These are phyloP conservation scores for Eupelmus urozonus DNA, from an alignment of 2,888 invertebrate species.

Conservation along the genomic window DNA sequence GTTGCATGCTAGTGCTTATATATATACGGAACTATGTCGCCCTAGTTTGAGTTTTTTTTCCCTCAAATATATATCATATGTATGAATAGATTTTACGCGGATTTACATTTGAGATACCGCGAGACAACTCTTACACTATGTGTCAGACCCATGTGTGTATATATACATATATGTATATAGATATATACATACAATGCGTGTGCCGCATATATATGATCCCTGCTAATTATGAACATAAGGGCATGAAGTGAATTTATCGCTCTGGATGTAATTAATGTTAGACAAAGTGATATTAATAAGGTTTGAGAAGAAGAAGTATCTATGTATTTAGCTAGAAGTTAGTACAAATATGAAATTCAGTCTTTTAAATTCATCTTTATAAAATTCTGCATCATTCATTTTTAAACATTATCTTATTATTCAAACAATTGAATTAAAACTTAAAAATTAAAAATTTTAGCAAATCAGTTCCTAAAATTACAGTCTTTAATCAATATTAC, in stretches of 20 bases:
- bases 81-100: slow-evolving; percentile 24
- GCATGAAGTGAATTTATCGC: slow-evolving; percentile 36
- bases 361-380: too few species aligned
- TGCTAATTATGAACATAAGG: slow-evolving; percentile 31
- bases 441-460: too few species aligned
- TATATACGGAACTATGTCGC: slow-evolving; percentile 47
- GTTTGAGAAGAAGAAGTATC: neutral
- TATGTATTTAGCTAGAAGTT: too few species aligned
- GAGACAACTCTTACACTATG: neutral
- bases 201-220: neutral
- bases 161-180: slow-evolving; percentile 1
- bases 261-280: slow-evolving; percentile 33
- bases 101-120: neutral
- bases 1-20: slow-evolving; percentile 73
- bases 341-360: too few species aligned
- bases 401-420: too few species aligned
- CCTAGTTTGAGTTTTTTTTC: slow-evolving; percentile 19
- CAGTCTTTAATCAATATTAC: too few species aligned
- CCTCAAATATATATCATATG: neutral
- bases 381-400: too few species aligned
- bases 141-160: slow-evolving; percentile 15
- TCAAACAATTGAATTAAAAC: too few species aligned
- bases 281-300: slow-evolving; percentile 19
- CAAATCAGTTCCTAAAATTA: too few species aligned
- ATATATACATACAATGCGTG: slow-evolving; percentile 7